Conservation (phyloP, 2,888 invertebrate genomes). For the Amphimallon solstitiale region DNA sequence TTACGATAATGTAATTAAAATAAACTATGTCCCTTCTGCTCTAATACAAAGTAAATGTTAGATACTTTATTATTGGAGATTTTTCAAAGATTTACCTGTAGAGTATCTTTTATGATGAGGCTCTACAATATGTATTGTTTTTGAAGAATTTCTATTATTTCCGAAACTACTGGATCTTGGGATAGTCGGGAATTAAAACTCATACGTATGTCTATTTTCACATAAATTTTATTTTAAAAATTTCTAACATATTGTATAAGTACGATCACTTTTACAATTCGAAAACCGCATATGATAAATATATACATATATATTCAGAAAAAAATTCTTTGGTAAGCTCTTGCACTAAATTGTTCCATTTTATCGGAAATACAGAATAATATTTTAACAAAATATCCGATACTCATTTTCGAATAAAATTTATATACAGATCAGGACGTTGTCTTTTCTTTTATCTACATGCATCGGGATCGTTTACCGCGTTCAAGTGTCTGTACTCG, state of each 20-base stretch:
- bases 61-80: too few species aligned
- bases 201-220: slow-evolving; percentile 4
- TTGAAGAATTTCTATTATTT: too few species aligned
- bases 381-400: slow-evolving; percentile 28
- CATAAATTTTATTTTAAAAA: slow-evolving; percentile 39
- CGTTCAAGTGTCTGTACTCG: slow-evolving; percentile 59
- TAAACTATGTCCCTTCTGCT: too few species aligned
- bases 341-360: slow-evolving; percentile 20
- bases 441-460: slow-evolving; percentile 19
- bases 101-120: too few species aligned
- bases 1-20: too few species aligned
- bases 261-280: slow-evolving; percentile 28
- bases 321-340: slow-evolving; percentile 29
- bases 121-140: too few species aligned
- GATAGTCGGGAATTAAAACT: not conserved
- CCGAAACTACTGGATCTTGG: too few species aligned
- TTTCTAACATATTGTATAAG: slow-evolving; percentile 35
- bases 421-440: slow-evolving; percentile 33
- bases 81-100: too few species aligned
- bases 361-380: slow-evolving; percentile 13
- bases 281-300: slow-evolving; percentile 29
- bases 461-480: not conserved
- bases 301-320: slow-evolving; percentile 24
- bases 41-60: too few species aligned
- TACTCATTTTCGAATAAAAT: slow-evolving; percentile 13